Percentiles rank a stretch among this genome's conserved stretches.
Evolutionary conservation across 2,113 vertebrate species (phyloP).

Genomic region (Nesogale talazaci): DNA sequence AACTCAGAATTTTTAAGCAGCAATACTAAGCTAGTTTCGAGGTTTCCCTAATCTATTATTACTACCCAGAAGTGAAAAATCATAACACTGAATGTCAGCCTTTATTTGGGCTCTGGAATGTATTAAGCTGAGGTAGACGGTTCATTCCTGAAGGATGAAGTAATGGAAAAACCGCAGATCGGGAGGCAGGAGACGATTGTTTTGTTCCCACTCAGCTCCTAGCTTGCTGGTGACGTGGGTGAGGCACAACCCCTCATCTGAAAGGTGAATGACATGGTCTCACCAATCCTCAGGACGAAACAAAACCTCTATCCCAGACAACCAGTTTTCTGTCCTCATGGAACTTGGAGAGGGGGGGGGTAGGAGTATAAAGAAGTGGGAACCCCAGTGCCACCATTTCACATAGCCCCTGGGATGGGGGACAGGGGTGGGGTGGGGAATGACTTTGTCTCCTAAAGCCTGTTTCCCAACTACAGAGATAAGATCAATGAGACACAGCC

Average conservation of each 20-base stretch:
- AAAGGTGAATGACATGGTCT: background rate
- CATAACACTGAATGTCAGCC: constrained; percentile 50
- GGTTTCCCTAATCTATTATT: constrained; percentile 20
- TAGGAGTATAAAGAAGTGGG: background rate
- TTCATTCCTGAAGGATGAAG: constrained; percentile 55
- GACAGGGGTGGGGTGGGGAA: too few relatives aligned
- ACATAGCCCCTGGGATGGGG: constrained; percentile 10
- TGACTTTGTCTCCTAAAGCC: background rate
- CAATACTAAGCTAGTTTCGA: constrained; percentile 22
- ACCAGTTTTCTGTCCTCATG: background rate
- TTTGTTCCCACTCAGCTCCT: constrained; percentile 30
- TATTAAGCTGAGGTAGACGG: constrained; percentile 49
- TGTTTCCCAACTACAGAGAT: background rate
- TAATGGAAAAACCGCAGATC: constrained; percentile 49
- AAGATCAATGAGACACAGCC: constrained; percentile 16
- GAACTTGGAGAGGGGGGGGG: background rate
- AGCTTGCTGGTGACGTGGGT: constrained; percentile 7
- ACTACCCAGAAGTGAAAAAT: constrained; percentile 60
- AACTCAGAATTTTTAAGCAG: constrained; percentile 44
- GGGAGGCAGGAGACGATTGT: constrained; percentile 25
- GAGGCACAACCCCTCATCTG: background rate
- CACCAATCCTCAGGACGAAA: constrained; percentile 34
- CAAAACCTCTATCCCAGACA: background rate
- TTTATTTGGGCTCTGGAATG: constrained; percentile 55
- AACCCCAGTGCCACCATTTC: background rate